Percentiles rank a stretch among this genome's conserved stretches.
phyloP scores from a whole-genome alignment of 2,888 invertebrate genomes.

The Morpho achilles region DNA sequence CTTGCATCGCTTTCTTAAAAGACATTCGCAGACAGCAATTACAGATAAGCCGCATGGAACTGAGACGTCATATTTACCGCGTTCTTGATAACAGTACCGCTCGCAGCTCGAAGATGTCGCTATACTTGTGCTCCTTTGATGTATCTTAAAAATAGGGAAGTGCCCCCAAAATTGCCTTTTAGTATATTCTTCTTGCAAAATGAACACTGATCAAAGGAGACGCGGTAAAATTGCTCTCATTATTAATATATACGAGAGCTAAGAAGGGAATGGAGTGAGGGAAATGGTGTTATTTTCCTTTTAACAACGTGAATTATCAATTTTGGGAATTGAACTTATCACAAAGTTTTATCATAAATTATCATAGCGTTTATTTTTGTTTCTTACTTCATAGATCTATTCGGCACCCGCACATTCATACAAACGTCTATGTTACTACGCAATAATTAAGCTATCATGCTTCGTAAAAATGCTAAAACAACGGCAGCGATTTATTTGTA shows the following conservation, averaged over 20 bases:
- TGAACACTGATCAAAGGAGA: constrained; percentile 30
- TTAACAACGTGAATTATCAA: background rate
- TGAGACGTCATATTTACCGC: constrained; percentile 68
- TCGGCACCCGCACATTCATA: too few relatives aligned
- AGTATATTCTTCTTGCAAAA: constrained; percentile 29
- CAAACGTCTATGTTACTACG: too few relatives aligned
- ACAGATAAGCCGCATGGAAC: constrained; percentile 74
- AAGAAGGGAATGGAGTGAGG: constrained; percentile 10
- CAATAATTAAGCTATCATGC: too few relatives aligned
- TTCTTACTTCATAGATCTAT: too few relatives aligned
- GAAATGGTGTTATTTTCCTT: constrained; percentile 13
- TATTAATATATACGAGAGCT: constrained; percentile 20
- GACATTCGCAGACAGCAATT: constrained; percentile 77
- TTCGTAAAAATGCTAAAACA: too few relatives aligned
- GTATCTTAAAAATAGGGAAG: constrained; percentile 31
- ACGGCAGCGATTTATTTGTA: too few relatives aligned
- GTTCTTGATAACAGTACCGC: constrained; percentile 48
- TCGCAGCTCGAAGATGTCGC: constrained; percentile 26
- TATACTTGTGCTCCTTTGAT: constrained; percentile 30
- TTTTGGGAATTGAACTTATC: background rate
- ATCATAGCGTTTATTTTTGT: too few relatives aligned
- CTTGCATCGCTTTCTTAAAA: constrained; percentile 68
- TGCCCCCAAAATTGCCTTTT: constrained; percentile 29
- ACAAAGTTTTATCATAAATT: too few relatives aligned
- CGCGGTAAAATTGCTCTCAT: constrained; percentile 25